Percentiles rank a stretch among this genome's conserved stretches.
These are phyloP conservation scores for Drosophila sp. DNA, from an alignment of 1,140 invertebrate genomes.

Conservation along the genomic window DNA sequence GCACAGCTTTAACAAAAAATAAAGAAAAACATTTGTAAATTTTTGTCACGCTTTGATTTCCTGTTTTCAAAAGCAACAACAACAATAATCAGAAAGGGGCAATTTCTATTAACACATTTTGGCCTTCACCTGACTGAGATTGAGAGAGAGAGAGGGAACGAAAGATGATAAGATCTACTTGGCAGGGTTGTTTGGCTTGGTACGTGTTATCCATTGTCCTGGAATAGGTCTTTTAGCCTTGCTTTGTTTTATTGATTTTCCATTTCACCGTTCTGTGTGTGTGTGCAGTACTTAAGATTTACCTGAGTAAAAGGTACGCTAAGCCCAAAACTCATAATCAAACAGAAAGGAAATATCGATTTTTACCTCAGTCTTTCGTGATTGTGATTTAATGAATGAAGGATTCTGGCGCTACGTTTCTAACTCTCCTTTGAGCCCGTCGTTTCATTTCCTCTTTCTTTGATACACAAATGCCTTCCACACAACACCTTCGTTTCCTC, in stretches of 20 bases:
- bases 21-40: constrained; percentile 40
- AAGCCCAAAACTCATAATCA: constrained; percentile 27
- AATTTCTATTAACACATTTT: constrained; percentile 76
- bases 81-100: constrained; percentile 29
- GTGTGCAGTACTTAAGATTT: constrained; percentile 24
- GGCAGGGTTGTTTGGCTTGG: constrained; percentile 19
- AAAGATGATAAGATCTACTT: constrained; percentile 56
- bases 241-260: constrained; percentile 73
- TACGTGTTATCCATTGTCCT: constrained; percentile 54
- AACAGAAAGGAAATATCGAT: constrained; percentile 52
- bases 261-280: constrained; percentile 25
- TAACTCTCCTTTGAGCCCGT: neutral
- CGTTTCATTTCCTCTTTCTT: constrained; percentile 6
- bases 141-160: constrained; percentile 10
- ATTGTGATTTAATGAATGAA: neutral
- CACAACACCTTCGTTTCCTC: constrained; percentile 10
- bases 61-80: constrained; percentile 49
- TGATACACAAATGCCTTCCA: neutral
- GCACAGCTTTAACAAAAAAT: constrained; percentile 27
- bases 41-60: constrained; percentile 70
- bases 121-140: constrained; percentile 19
- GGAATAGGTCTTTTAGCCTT: constrained; percentile 36
- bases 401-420: too few relatives aligned
- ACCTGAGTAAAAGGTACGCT: constrained; percentile 33
- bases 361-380: neutral